Evolutionary conservation across 1,140 invertebrate genomes (phyloP).

Genomic region (Myzus persicae): DNA sequence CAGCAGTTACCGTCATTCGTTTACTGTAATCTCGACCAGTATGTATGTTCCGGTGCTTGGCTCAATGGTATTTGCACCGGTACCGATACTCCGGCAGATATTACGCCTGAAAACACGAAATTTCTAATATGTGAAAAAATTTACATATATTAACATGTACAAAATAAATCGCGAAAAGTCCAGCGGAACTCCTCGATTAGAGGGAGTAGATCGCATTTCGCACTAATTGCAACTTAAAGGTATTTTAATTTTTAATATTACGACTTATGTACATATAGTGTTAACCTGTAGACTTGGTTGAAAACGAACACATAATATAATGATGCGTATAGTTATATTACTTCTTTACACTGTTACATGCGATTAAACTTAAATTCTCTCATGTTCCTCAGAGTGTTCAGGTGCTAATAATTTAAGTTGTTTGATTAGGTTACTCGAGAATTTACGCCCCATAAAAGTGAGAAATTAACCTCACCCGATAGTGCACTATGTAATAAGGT

Average conservation of each 20-base stretch:
- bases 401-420: neutral
- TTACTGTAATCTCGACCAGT: constrained; percentile 97
- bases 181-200: neutral
- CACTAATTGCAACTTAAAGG: no score
- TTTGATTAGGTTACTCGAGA: neutral
- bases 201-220: no score
- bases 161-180: neutral
- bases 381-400: neutral
- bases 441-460: neutral
- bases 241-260: no score
- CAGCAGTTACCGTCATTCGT: neutral
- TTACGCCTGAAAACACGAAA: constrained; percentile 78
- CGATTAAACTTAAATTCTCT: no score
- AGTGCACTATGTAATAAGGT: neutral
- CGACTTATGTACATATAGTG: no score
- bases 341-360: neutral
- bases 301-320: no score
- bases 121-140: neutral
- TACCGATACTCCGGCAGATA: constrained; percentile 95
- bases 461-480: no score
- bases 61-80: constrained; percentile 92
- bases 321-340: neutral
- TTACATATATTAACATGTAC: neutral
- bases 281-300: no score
- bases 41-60: constrained; percentile 84